Evolutionary conservation across 2,888 invertebrate genomes (phyloP), one percentile per base, ranked within the genome.

Genomic region (Ceratothoa steindachneri): DNA sequence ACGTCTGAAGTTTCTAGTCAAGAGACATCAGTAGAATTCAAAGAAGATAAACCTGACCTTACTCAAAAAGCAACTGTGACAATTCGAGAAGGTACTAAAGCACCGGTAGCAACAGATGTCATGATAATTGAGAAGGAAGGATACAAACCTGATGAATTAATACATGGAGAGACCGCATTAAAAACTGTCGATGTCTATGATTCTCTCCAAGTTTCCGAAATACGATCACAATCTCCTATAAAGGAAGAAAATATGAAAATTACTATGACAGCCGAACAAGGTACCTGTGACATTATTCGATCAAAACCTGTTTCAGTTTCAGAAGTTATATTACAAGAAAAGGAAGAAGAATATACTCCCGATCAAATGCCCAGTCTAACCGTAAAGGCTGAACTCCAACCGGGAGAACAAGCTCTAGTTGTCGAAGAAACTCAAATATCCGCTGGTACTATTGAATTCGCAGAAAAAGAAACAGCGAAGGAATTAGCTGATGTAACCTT

Each of bases 1-100:
- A 81, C 86, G 24, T 84, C 83, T 1, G 85, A 86, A 82, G 81
- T 85, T 15, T 84, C 83, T 22, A 79, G 83, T 12, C 84, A 84
- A 52, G 85, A 81, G 64, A 83, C 83, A 27, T 85, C 86, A 0
- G 84, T 85, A 73, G 86, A 86, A 30, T 60, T 85, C 80, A 84
- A 83, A 78, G 83, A 84, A 74, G 80, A 80, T 73, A 75, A 80
- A 29, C 76, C 76, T 60, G 22, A 67, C 24, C 60, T 60, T 7
- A 12, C 22, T 22, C 19, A 2, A 19, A 70, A 55, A 30, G 70
- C 70, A 19, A 60, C 64, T 24, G 64, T 70, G 3, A 64, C 30
- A 30, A 55, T 70, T 30, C 19, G 60, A 19, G 70, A 70, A 29
- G n/a, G 28, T n/a, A 30, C 55, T 60, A 70, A 64, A 64, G 70